These are phyloP conservation scores for Hirtodrosophila duncani DNA, from an alignment of 2,888 invertebrate species.

Conservation along the genomic window DNA sequence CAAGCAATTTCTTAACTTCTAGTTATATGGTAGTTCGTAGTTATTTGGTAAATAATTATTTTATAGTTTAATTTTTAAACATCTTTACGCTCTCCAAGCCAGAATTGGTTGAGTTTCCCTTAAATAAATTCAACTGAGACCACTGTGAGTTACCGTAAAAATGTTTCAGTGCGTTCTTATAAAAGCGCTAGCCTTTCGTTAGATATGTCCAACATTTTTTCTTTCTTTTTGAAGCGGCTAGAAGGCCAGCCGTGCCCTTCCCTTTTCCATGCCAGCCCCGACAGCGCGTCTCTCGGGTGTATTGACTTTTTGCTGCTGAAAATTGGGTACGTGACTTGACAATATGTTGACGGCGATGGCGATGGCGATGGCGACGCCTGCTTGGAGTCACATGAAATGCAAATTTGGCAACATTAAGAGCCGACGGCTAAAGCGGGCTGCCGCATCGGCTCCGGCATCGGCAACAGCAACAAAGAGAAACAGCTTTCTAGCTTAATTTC, in stretches of 20 bases:
- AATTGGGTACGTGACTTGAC: constrained; percentile 73
- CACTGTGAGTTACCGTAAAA: no score
- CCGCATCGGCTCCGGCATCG: neutral
- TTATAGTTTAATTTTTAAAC: no score
- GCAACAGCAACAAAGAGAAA: constrained; percentile 3
- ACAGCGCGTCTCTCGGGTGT: constrained; percentile 48
- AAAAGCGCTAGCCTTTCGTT: constrained; percentile 5
- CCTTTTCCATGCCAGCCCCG: neutral
- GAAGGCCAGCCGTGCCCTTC: constrained; percentile 14
- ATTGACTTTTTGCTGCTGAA: constrained; percentile 60
- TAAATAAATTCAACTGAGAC: no score
- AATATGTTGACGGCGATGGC: constrained; percentile 41
- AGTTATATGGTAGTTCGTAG: no score
- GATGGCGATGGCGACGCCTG: constrained; percentile 10
- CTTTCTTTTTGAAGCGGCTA: constrained; percentile 5
- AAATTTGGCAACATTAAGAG: constrained; percentile 65
- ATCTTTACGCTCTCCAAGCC: no score
- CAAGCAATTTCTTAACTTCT: no score
- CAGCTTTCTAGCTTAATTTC: constrained; percentile 43
- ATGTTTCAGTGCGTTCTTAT: no score
- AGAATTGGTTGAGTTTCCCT: no score
- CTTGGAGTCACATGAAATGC: constrained; percentile 61
- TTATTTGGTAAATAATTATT: no score
- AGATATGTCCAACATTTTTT: constrained; percentile 1
- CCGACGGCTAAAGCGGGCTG: neutral